Percentiles rank a stretch among this genome's conserved stretches.
Evolutionary conservation across 2,797 vertebrate species (phyloP).

Genomic region (Ispidina lecontei): DNA sequence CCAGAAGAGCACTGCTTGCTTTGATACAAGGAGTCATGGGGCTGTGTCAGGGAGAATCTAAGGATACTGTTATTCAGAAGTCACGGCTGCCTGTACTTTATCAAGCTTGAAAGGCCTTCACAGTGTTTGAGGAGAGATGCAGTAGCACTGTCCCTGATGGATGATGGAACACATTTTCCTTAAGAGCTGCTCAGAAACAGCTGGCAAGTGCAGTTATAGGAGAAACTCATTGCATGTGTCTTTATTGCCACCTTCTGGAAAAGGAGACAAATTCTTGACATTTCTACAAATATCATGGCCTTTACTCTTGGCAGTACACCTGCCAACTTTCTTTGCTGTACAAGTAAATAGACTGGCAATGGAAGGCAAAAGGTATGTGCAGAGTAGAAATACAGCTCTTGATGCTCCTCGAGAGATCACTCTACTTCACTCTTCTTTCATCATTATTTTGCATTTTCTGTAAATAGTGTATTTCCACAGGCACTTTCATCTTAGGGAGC

Average conservation of each 20-base stretch:
- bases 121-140: background rate
- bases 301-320: background rate
- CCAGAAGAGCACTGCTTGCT: background rate
- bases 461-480: background rate
- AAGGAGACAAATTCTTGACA: background rate
- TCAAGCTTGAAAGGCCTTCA: background rate
- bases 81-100: background rate
- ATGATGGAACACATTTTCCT: constrained; percentile 45
- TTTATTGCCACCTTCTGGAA: constrained; percentile 68
- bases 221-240: background rate
- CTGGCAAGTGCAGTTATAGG: background rate
- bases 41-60: background rate
- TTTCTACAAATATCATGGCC: background rate
- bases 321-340: background rate
- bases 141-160: background rate
- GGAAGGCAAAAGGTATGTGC: background rate
- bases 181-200: constrained; percentile 9
- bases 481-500: background rate
- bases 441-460: background rate
- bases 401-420: background rate
- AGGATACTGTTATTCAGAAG: background rate
- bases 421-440: background rate
- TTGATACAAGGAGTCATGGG: background rate
- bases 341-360: background rate
- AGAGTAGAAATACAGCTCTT: background rate